phyloP scores from a whole-genome alignment of 2,113 vertebrate species.

The Bubo scandiacus region DNA sequence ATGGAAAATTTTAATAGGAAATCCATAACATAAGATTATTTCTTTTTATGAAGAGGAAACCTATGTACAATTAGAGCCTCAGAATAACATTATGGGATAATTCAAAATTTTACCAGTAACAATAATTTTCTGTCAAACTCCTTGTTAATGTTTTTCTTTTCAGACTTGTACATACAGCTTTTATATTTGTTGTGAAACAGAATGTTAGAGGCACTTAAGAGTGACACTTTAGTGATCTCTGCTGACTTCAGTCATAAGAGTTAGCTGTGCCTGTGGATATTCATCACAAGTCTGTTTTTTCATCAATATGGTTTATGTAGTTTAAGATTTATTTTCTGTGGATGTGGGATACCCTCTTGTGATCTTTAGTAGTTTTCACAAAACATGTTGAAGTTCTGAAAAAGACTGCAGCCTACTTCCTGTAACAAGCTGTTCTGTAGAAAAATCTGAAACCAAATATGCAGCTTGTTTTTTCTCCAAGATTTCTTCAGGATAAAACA shows the following conservation, averaged over 20 bases:
- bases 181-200: not conserved
- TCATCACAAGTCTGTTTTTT: not conserved
- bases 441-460: not conserved
- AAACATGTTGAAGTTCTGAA: not conserved
- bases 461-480: not conserved
- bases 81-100: not conserved
- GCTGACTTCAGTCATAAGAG: not conserved
- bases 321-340: not conserved
- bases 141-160: not conserved
- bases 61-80: not conserved
- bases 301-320: not conserved
- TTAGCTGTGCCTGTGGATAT: not conserved
- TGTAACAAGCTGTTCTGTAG: not conserved
- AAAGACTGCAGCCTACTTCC: not conserved
- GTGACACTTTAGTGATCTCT: not conserved
- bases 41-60: not conserved
- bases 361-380: not conserved
- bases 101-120: not conserved
- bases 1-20: not conserved
- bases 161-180: not conserved
- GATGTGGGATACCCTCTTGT: not conserved
- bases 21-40: not conserved
- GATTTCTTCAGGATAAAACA: not conserved
- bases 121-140: not conserved
- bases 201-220: not conserved